Conservation (phyloP, 2,888 invertebrate genomes). For the Branchipolynoe longqiensis region DNA sequence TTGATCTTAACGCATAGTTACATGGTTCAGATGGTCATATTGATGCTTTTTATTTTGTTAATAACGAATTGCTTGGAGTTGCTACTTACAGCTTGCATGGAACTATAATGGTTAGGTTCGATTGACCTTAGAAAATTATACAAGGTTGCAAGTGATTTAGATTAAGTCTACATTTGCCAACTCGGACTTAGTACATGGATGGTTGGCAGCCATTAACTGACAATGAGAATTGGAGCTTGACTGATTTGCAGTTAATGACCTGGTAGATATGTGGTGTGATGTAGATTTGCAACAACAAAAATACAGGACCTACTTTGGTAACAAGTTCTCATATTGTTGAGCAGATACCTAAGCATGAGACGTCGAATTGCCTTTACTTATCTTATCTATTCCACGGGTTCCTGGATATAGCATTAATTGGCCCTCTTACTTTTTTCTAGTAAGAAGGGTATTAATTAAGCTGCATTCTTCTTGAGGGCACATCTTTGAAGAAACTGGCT, state of each 20-base stretch:
- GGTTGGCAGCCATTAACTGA: background rate
- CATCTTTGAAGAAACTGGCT: background rate
- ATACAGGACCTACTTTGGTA: background rate
- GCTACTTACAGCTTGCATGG: background rate
- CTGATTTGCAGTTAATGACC: background rate
- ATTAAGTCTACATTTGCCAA: background rate
- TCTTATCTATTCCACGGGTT: background rate
- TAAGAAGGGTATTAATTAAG: background rate
- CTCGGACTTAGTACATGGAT: background rate
- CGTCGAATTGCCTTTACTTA: slow-evolving; percentile 35
- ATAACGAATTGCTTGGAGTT: no score
- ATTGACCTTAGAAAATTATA: slow-evolving; percentile 17
- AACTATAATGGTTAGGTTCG: background rate
- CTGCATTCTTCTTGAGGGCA: slow-evolving; percentile 16
- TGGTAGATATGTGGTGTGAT: background rate
- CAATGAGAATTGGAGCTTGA: background rate
- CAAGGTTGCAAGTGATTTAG: no score
- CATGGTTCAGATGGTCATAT: background rate
- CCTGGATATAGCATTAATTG: background rate
- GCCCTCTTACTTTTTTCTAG: background rate
- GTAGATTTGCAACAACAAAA: background rate
- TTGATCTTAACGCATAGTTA: slow-evolving; percentile 14
- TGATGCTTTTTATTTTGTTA: background rate
- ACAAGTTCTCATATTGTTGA: background rate
- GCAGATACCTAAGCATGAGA: background rate